A percentile compares a stretch with the other conserved stretches of the same genome.
Evolutionary conservation across 2,888 invertebrate species (phyloP).

Genomic region (Ornithoptera priamus): DNA sequence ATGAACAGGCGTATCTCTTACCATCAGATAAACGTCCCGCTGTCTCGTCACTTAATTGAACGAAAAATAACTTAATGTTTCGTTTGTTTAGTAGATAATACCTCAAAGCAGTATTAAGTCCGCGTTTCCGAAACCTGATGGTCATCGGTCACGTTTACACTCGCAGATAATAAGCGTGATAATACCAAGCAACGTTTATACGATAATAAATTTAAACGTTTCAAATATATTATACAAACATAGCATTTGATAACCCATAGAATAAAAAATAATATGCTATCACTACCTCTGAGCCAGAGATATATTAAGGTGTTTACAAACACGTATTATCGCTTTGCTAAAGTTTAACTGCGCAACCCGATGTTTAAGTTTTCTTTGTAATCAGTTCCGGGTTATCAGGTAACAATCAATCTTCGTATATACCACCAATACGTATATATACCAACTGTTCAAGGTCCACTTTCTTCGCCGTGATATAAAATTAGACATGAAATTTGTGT

Average conservation of each 20-base stretch:
- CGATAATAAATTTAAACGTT: not conserved
- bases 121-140: too few relatives aligned
- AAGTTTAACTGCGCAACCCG: slow-evolving; percentile 11
- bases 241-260: not conserved
- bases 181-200: not conserved
- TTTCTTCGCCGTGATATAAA: too few relatives aligned
- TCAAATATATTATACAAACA: not conserved
- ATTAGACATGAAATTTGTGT: too few relatives aligned
- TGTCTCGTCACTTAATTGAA: too few relatives aligned
- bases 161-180: not conserved
- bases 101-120: too few relatives aligned
- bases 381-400: slow-evolving; percentile 22
- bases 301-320: slow-evolving; percentile 14
- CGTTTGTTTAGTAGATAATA: too few relatives aligned
- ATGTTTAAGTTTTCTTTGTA: slow-evolving; percentile 20
- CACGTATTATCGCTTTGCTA: slow-evolving; percentile 7
- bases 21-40: too few relatives aligned
- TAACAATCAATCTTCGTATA: slow-evolving; percentile 18
- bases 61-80: too few relatives aligned
- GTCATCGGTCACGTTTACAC: not conserved
- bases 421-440: too few relatives aligned
- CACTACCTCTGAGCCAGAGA: not conserved
- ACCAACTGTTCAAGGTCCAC: too few relatives aligned
- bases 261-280: slow-evolving; percentile 1
- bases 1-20: too few relatives aligned